phyloP scores from a whole-genome alignment of 2,113 vertebrate genomes.

The Galeopterus variegatus region DNA sequence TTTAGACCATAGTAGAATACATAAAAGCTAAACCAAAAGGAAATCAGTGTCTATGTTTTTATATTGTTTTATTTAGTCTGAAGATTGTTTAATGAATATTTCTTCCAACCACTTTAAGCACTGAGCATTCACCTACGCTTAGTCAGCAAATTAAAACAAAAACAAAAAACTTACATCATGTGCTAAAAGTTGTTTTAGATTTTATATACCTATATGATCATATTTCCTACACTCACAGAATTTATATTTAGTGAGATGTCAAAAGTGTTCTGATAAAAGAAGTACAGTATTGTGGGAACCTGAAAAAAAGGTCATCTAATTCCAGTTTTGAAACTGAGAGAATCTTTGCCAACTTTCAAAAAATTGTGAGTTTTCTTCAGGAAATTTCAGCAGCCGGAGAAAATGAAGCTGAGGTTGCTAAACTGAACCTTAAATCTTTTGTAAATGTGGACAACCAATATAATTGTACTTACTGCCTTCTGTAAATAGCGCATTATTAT shows the following conservation, averaged over 20 bases:
- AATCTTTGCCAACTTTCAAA: neutral
- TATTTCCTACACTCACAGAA: neutral
- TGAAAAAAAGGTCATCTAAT: neutral
- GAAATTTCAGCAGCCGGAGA: neutral
- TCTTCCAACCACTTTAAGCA: neutral
- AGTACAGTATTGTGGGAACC: neutral
- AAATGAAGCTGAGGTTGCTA: neutral
- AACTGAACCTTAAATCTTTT: neutral
- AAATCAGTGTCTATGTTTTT: neutral
- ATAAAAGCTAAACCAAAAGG: neutral
- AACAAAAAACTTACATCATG: neutral
- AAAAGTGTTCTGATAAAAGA: neutral
- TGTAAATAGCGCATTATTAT: neutral
- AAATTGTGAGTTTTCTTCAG: neutral
- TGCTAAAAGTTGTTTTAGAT: neutral
- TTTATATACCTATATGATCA: neutral
- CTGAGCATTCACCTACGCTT: neutral
- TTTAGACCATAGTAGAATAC: neutral
- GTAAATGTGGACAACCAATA: neutral
- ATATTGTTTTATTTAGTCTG: neutral
- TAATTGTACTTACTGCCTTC: neutral
- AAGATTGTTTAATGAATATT: neutral
- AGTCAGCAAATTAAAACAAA: neutral
- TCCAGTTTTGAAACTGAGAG: conserved; percentile 2
- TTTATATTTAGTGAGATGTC: neutral